Evolutionary conservation across 1,140 invertebrate species (phyloP), one percentile per base, ranked within the genome.

Genomic region (Drosophila miranda): DNA sequence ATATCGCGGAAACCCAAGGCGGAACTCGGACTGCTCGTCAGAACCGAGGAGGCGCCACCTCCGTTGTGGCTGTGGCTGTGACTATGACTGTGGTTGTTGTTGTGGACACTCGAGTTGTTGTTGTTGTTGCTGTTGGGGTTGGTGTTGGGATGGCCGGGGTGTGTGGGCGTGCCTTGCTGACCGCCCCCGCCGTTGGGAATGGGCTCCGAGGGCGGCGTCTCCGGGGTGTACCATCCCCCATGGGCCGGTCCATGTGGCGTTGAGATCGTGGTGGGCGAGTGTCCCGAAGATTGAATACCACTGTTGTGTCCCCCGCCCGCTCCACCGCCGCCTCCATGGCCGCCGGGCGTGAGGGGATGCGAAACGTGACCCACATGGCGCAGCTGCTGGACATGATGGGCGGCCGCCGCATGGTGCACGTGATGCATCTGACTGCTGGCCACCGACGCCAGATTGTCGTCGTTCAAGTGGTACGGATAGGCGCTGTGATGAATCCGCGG

Each of bases 171-270:
- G 41, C 73, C 73, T 19, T 74, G 69, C 16, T 89, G 83, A 3
- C 66, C 72, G 4, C 58, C 74, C 3, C 66, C 72, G 6, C 58
- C 74, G 19, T 72, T 76, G 21, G 78, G 59, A 8, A 90, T 66
- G 5, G 77, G 90, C 56, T 90, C 89, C 44, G 80, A 90, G 8
- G 90, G 90, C 46, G 90, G 90, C 43, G 90, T 91, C 64, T 91
- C 90, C 28, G 90, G 90, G 6, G 90, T 90, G 55, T 91, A 91
- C 90, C 90, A 91, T 48, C 90, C 90, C 5, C 90, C 90, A 60
- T 91, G 90, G 28, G 86, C 83, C 2, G 89, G 89, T 23, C 89
- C 89, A 49, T 90, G 89, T 0, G 89, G 89, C 49, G 89, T 90
- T 67, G 89, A 75, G 55, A 90, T 90, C 57, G 89, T 90, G 44